Percentiles rank a stretch among this genome's conserved stretches.
These are phyloP conservation scores for Dendropsophus ebraccatus DNA, from an alignment of 2,113 vertebrate genomes.

Conservation along the genomic window DNA sequence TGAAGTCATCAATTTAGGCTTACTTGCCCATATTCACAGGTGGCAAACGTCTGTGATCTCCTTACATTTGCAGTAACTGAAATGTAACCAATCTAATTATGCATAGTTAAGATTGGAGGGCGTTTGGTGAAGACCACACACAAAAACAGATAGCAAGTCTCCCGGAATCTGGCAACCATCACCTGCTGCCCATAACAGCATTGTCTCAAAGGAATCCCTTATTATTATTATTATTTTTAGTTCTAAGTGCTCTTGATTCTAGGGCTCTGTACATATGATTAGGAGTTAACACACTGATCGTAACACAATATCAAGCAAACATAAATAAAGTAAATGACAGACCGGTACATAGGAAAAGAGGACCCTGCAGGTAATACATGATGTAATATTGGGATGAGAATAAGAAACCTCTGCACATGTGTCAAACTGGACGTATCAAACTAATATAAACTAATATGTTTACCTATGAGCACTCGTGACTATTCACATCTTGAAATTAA, in stretches of 20 bases:
- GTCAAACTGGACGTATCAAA: no score
- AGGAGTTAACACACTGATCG: no score
- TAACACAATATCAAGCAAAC: no score
- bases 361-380: no score
- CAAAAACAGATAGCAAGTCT: background rate
- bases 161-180: background rate
- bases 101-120: slow-evolving; percentile 16
- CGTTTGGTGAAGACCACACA: slow-evolving; percentile 37
- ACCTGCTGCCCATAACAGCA: background rate
- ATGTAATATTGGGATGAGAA: background rate
- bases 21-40: slow-evolving; percentile 21
- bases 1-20: slow-evolving; percentile 26
- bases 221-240: background rate
- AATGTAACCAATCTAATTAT: slow-evolving; percentile 22
- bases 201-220: background rate
- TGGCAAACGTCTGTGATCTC: slow-evolving; percentile 18
- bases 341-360: no score
- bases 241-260: no score
- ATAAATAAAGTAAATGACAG: no score
- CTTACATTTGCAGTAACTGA: background rate
- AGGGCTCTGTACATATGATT: no score
- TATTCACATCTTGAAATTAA: no score
- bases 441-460: no score
- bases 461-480: background rate
- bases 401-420: no score